Conservation (phyloP, 2,113 vertebrate genomes). For the Neogale vison region DNA sequence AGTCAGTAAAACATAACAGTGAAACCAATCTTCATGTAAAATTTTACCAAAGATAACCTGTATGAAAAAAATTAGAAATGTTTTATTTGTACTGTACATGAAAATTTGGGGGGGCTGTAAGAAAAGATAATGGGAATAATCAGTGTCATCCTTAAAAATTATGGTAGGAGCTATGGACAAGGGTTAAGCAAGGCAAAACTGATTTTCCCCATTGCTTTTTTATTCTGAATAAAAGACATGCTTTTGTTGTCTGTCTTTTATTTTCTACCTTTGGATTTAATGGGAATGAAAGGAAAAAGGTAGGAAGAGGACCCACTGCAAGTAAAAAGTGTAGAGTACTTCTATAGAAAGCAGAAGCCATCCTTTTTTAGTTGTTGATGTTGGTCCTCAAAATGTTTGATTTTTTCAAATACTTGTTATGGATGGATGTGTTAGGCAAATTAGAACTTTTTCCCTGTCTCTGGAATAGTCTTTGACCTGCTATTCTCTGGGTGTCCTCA, state of each 20-base stretch:
- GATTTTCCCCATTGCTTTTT: not conserved
- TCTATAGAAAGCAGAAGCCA: not conserved
- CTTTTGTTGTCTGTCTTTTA: not conserved
- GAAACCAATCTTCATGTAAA: slow-evolving; percentile 9
- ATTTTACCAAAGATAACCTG: slow-evolving; percentile 1
- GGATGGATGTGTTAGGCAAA: not conserved
- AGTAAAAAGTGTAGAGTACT: not conserved
- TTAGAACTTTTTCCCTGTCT: not conserved
- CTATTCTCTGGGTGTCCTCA: not conserved
- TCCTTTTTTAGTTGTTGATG: not conserved
- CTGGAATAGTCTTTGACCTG: not conserved
- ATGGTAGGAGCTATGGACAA: not conserved
- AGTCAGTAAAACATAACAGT: not conserved
- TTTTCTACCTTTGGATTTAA: slow-evolving; percentile 32
- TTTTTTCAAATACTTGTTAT: not conserved
- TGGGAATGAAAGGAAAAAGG: not conserved
- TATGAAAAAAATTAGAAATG: slow-evolving; percentile 1
- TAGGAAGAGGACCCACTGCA: not conserved
- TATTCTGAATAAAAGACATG: not conserved
- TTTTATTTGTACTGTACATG: not conserved
- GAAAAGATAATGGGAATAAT: not conserved
- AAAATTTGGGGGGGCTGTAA: not conserved
- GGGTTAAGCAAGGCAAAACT: not conserved
- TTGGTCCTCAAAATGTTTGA: not conserved
- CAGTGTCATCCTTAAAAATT: not conserved